Evolutionary conservation across 2,888 invertebrate genomes (phyloP), one percentile per base, ranked within the genome.

Genomic region (Prosapia bicincta): DNA sequence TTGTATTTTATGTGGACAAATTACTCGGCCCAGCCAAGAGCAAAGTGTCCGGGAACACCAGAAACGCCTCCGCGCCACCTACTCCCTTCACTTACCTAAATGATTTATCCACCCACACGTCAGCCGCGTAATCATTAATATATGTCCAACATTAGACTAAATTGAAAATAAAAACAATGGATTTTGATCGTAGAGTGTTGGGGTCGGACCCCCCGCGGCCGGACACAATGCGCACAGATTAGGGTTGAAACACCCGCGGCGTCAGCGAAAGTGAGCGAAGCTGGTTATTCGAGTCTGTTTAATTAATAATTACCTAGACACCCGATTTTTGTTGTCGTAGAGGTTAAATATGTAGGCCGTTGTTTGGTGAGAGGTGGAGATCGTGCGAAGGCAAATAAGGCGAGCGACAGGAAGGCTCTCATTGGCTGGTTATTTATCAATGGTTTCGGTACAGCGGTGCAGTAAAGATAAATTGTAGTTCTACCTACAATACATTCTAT

Each of bases 161-260:
- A 74, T 74, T 74, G 74, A 74, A 74, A 74, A 74, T 69, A 74
- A 74, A 74, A 74, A 74, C 74, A 74, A 74, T 73, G 67, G 68
- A 54, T 67, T 67, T 67, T 54, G 74, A 74, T 74, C 54, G 3
- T 3, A 54, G 54, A 54, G 54, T 54, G 74, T 67, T 20, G 26
- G 28, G 74, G 26, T 26, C 23, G 71, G 71, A 38, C 28, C 38
- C 75, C 66, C 65, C 66, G 32, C 2, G 71, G 25, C 15, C n/a
- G 9, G 26, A 20, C 32, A 71, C 75, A 71, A 75, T 71, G 38
- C 38, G 9, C 28, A 43, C 74, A 74, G 74, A 74, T 74, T 74
- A 69, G 74, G 74, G 74, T 72, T 43, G 74, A 75, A 75, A 38
- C 70, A 75, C 75, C 70, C 71, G 75, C 67, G 67, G 75, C 30